Evolutionary conservation across 2,888 invertebrate genomes (phyloP).

Genomic region (Chaetogeoica ovagalla): DNA sequence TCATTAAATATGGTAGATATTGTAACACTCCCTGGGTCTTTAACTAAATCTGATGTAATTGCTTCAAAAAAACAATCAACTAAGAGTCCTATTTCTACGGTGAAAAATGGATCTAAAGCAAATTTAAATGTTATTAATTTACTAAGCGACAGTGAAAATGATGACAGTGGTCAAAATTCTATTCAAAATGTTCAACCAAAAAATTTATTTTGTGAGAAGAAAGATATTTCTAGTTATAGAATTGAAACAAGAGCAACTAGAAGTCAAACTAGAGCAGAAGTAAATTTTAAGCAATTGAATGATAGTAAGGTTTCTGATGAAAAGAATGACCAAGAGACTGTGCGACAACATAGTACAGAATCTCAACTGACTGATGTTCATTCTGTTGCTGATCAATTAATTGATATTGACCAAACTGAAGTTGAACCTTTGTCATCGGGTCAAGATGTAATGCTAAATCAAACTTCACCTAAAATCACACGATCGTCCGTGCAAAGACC

Average conservation of each 20-base stretch:
- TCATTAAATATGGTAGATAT: constrained; percentile 20
- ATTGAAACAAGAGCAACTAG: constrained; percentile 39
- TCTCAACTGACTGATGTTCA: constrained; percentile 4
- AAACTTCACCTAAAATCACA: not conserved
- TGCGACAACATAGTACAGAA: constrained; percentile 11
- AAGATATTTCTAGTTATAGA: not conserved
- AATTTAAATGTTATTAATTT: constrained; percentile 22
- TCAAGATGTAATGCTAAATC: constrained; percentile 21
- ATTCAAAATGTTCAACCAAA: not conserved
- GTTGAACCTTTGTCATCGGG: constrained; percentile 26
- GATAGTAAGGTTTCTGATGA: constrained; percentile 3
- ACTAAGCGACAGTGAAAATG: constrained; percentile 36
- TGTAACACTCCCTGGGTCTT: not conserved
- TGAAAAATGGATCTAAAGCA: constrained; percentile 22
- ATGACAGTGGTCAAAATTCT: not conserved
- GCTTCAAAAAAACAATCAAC: constrained; percentile 6
- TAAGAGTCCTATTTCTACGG: constrained; percentile 4
- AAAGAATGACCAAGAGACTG: constrained; percentile 14
- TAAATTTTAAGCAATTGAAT: not conserved
- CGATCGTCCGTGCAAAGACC: constrained; percentile 1
- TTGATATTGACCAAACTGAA: constrained; percentile 34
- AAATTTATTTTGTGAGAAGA: constrained; percentile 28
- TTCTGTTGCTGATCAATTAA: constrained; percentile 1
- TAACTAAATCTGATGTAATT: constrained; percentile 29
- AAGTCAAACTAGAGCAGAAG: constrained; percentile 48